These are phyloP conservation scores for Megamerina dolium DNA, from an alignment of 2,888 invertebrate species.

Conservation along the genomic window DNA sequence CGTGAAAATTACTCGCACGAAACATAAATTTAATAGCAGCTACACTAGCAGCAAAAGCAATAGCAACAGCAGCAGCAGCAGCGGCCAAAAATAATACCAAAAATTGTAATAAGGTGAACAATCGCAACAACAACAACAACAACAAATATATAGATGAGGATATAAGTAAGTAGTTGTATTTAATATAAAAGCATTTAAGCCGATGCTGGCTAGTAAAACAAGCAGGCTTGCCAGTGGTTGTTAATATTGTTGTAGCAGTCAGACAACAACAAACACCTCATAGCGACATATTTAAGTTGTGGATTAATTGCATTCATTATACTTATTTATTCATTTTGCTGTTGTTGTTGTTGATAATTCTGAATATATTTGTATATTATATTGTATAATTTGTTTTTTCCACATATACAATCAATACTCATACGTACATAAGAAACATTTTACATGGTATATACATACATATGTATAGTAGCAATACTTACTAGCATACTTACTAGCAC, in stretches of 20 bases:
- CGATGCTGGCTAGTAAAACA: too few species aligned
- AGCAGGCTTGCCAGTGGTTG: too few species aligned
- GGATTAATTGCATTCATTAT: constrained; percentile 29
- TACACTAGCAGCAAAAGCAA: constrained; percentile 4
- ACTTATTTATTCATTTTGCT: not conserved
- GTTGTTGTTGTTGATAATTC: not conserved
- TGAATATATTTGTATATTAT: not conserved
- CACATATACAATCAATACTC: not conserved
- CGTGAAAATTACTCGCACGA: constrained; percentile 34
- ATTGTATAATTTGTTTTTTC: not conserved
- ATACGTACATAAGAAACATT: constrained; percentile 13
- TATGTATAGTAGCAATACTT: too few species aligned
- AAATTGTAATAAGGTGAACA: too few species aligned
- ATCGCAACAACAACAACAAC: too few species aligned
- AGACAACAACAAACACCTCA: not conserved
- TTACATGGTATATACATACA: not conserved
- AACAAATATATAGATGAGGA: too few species aligned
- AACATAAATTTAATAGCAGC: too few species aligned
- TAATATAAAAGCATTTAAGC: too few species aligned
- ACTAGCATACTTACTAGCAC: too few species aligned
- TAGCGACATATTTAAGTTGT: constrained; percentile 36
- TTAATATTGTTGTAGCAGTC: too few species aligned
- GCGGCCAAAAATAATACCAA: not conserved
- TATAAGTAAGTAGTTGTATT: too few species aligned
- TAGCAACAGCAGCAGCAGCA: not conserved